Base-by-base conservation (phyloP, 2,797 vertebrate genomes). In the Myripristis murdjan region DNA sequence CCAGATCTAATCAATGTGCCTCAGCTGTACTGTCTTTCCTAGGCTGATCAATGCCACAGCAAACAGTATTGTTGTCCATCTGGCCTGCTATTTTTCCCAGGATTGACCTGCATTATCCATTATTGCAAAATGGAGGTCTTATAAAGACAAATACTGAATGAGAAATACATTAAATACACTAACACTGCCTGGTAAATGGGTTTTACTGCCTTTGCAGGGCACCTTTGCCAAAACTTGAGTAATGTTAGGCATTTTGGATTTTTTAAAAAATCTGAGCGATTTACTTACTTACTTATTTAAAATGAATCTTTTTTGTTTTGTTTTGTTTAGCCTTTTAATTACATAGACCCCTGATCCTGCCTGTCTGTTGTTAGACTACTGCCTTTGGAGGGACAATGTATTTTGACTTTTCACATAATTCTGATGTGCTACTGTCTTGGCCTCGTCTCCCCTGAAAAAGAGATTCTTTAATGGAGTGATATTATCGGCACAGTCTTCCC, bases 1-100 rank as follows among this genome's bases (percentile, higher is more conserved):
- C 6, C 53, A 15, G 66, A 72, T 66, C 20, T 48, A 76, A 80
- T 84, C 77, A 23, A 22, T 37, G 58, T 20, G 55, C 20, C 41
- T 35, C 48, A 61, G 11, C 51, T 9, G 28, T 63, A 59, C 48
- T 51, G 48, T 26, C 24, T 44, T 57, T 16, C 73, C 48, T 52
- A 31, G 62, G 31, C 20, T 28, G 16, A 68, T 80, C 69, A 76
- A 28, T 77, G 37, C 59, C 23, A 22, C 22, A 2, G 33, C 15
- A 60, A 64, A 58, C 62, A 1, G 28, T 44, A 51, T 33, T 57
- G 31, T 52, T 28, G 49, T 65, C 75, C 63, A 55, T 41, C 64
- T 61, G 60, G 11, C 6, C 3, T 1, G 9, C 26, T 56, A 44
- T 22, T 22, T 49, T 60, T 64, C 28, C 35, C 10, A 31, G 35